Conservation (phyloP, 2,113 vertebrate genomes). For the Eidolon helvum region DNA sequence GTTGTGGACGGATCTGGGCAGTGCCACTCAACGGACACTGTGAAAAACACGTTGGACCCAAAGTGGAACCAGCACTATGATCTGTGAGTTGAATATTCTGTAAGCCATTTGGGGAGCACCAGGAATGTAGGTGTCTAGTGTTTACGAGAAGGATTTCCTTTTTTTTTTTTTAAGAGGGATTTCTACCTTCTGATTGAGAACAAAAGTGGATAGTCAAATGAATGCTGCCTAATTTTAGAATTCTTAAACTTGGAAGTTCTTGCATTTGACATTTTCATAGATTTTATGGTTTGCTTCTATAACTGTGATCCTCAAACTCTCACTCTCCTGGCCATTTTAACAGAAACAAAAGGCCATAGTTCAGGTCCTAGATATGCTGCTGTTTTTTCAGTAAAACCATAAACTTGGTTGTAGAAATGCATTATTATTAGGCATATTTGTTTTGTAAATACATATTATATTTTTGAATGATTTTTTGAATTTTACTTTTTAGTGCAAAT, state of each 20-base stretch:
- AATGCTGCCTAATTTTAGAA: neutral
- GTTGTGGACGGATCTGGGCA: constrained; percentile 98
- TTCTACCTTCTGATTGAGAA: neutral
- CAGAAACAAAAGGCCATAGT: neutral
- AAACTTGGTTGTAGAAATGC: neutral
- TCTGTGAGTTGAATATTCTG: constrained; percentile 87
- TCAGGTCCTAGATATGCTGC: neutral
- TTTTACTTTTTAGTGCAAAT: neutral
- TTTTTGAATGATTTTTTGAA: neutral
- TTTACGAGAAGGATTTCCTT: neutral
- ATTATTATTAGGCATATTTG: neutral
- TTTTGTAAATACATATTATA: neutral
- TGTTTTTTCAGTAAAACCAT: neutral
- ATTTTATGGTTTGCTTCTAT: neutral
- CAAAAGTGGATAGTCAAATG: neutral
- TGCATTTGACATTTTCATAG: neutral
- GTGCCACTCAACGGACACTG: constrained; percentile 99
- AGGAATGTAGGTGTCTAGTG: neutral
- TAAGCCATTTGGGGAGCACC: neutral
- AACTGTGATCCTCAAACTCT: neutral
- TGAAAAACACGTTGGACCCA: constrained; percentile 98
- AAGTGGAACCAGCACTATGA: constrained; percentile 99
- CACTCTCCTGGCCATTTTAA: neutral
- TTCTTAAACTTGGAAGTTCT: neutral
- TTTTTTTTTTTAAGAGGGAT: neutral